phyloP scores from a whole-genome alignment of 2,888 invertebrate species.

The Trissolcus brochymenae region DNA sequence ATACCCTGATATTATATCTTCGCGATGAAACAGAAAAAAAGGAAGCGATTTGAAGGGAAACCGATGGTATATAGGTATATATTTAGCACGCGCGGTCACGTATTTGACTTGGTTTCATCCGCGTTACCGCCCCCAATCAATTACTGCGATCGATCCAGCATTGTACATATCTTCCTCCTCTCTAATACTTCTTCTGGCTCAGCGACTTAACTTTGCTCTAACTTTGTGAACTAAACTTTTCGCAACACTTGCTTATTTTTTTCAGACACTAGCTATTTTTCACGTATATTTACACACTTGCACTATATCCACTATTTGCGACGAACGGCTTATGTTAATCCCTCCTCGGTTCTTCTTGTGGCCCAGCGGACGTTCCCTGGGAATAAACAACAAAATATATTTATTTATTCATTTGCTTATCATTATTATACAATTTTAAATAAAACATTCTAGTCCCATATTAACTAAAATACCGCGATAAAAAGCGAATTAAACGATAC shows the following conservation, averaged over 20 bases:
- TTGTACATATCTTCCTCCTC: conserved; percentile 39
- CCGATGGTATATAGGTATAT: conserved; percentile 16
- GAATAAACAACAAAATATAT: conserved; percentile 11
- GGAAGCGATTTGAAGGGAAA: conserved; percentile 24
- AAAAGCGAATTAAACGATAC: no score
- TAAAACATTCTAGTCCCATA: no score
- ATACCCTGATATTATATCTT: conserved; percentile 25
- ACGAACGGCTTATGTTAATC: conserved; percentile 48
- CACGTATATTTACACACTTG: conserved; percentile 57
- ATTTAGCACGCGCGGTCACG: conserved; percentile 19
- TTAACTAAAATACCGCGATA: no score
- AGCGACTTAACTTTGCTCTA: conserved; percentile 8
- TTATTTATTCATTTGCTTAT: no score
- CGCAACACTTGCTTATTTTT: conserved; percentile 35
- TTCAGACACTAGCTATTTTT: conserved; percentile 47
- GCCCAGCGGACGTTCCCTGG: conserved; percentile 43
- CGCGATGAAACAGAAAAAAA: conserved; percentile 28
- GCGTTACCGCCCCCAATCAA: conserved; percentile 28
- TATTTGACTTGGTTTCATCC: conserved; percentile 22
- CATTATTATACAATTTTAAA: no score
- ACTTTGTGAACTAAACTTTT: conserved; percentile 25
- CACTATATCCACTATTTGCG: conserved; percentile 49
- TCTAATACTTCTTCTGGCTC: conserved; percentile 13
- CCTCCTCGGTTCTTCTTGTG: conserved; percentile 43
- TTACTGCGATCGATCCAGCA: conserved; percentile 24